These are phyloP conservation scores for Psephotus haematonotus DNA, from an alignment of 2,113 vertebrate genomes.

Conservation along the genomic window DNA sequence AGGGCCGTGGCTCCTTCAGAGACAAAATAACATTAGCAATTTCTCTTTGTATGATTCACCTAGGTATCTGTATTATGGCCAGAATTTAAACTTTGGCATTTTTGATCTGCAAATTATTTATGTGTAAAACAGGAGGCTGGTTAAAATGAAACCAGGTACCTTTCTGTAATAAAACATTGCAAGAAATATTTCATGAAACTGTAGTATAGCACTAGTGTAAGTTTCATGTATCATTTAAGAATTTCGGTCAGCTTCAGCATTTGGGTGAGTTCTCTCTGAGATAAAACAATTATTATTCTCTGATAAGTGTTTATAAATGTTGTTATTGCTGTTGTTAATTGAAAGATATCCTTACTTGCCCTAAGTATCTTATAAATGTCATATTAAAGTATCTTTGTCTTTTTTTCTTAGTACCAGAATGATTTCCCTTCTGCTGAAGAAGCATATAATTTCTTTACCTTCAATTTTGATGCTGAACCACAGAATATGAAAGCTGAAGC, in stretches of 20 bases:
- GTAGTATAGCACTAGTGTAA: not conserved
- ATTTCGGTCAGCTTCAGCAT: not conserved
- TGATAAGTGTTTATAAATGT: not conserved
- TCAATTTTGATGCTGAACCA: constrained; percentile 86
- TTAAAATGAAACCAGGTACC: not conserved
- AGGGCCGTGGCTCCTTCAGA: not conserved
- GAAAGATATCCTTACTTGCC: not conserved
- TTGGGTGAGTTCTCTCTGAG: not conserved
- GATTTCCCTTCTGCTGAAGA: constrained; percentile 85
- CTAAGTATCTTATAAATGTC: not conserved
- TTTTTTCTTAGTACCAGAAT: constrained; percentile 61
- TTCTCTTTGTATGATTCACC: not conserved
- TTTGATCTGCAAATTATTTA: not conserved
- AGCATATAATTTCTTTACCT: constrained; percentile 92
- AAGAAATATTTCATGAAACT: not conserved
- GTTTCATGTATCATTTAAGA: not conserved
- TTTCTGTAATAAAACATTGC: not conserved
- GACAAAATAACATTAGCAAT: not conserved
- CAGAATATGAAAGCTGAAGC: constrained; percentile 5
- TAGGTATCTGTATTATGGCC: not conserved
- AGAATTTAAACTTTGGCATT: not conserved
- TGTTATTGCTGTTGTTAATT: not conserved
- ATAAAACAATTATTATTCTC: not conserved
- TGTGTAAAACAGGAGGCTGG: not conserved
- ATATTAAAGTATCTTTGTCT: not conserved